Conservation (phyloP, 2,113 vertebrate genomes). For the Ictalurus punctatus region DNA sequence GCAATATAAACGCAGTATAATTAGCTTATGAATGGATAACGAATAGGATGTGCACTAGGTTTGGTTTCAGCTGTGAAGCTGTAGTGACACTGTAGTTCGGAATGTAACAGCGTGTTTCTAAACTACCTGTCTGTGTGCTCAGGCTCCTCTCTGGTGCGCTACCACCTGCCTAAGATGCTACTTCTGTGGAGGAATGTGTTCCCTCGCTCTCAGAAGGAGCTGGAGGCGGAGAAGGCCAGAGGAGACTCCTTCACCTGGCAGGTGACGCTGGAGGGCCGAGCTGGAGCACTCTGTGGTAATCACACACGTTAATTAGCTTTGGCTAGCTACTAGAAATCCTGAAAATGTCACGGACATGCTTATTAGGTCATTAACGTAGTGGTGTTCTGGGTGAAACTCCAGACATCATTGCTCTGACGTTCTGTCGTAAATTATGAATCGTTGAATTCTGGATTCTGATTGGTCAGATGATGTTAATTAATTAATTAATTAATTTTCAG, state of each 20-base stretch:
- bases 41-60: neutral
- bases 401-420: neutral
- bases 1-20: neutral
- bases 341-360: neutral
- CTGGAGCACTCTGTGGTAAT: constrained; percentile 96
- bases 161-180: constrained; percentile 98
- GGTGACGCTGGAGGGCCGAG: constrained; percentile 94
- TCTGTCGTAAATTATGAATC: neutral
- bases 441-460: neutral
- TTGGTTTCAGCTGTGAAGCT: neutral
- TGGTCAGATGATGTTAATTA: neutral
- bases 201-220: constrained; percentile 93
- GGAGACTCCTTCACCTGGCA: constrained; percentile 98
- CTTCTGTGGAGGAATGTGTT: constrained; percentile 96
- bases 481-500: neutral
- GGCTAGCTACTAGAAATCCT: neutral
- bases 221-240: constrained; percentile 95
- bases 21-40: neutral
- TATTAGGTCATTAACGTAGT: neutral
- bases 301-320: neutral
- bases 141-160: constrained; percentile 95
- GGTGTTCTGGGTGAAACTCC: neutral
- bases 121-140: neutral
- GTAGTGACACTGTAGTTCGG: neutral
- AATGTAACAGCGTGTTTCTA: neutral